These are phyloP conservation scores for Sisyra terminalis DNA, from an alignment of 2,888 invertebrate genomes.

Conservation along the genomic window DNA sequence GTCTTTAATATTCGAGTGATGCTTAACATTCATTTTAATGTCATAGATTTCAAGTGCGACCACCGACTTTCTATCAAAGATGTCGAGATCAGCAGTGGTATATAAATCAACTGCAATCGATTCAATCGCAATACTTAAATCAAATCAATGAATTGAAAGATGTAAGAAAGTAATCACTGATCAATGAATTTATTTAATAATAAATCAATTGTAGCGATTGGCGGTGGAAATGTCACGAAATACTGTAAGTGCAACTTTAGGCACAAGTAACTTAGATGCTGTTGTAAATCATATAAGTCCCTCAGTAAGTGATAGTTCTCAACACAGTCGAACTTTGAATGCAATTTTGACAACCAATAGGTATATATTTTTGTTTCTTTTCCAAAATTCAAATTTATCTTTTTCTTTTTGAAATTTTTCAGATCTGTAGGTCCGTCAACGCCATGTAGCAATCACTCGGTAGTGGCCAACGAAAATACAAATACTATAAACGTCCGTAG, in stretches of 20 bases:
- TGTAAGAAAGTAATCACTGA: slow-evolving; percentile 24
- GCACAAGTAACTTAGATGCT: not conserved
- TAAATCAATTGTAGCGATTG: slow-evolving; percentile 31
- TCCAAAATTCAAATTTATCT: too few relatives aligned
- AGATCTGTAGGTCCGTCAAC: not conserved
- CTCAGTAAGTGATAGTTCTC: not conserved
- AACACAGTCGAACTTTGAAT: not conserved
- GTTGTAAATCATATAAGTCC: not conserved
- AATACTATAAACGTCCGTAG: not conserved
- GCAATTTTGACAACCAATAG: not conserved
- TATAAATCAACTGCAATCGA: slow-evolving; percentile 65
- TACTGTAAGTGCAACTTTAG: slow-evolving; percentile 36
- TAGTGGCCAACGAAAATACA: not conserved
- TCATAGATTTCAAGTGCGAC: slow-evolving; percentile 70
- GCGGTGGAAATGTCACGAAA: slow-evolving; percentile 52
- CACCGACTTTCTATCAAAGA: slow-evolving; percentile 86
- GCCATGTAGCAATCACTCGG: not conserved
- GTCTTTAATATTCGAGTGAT: not conserved
- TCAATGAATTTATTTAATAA: not conserved
- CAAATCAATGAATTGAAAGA: slow-evolving; percentile 78
- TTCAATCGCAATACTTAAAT: slow-evolving; percentile 62
- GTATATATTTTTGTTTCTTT: too few relatives aligned
- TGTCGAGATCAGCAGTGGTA: slow-evolving; percentile 89
- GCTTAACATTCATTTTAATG: slow-evolving; percentile 8
- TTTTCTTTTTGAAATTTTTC: too few relatives aligned